Conservation (phyloP, 2,113 vertebrate genomes). For the Triplophysa dalaica region DNA sequence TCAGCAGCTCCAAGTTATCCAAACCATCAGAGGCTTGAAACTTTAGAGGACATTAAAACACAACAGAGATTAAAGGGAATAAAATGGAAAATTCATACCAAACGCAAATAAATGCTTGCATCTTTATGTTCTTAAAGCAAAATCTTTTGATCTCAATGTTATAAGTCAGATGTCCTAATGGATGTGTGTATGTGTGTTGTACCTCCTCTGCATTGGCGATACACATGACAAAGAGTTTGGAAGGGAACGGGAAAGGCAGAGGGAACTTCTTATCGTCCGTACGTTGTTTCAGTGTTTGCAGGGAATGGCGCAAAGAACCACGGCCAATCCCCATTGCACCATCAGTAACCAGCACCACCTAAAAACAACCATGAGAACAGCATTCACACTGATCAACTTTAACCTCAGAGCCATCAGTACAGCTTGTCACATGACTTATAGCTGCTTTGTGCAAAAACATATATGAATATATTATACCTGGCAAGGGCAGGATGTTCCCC, state of each 20-base stretch:
- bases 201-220: conserved; percentile 97
- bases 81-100: neutral
- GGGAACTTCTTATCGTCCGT: conserved; percentile 91
- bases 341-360: conserved; percentile 96
- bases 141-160: neutral
- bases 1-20: conserved; percentile 90
- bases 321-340: conserved; percentile 93
- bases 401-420: neutral
- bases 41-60: conserved; percentile 67
- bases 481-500: conserved; percentile 91
- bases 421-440: too few relatives aligned
- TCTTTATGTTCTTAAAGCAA: too few relatives aligned
- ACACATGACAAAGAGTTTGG: conserved; percentile 94
- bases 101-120: neutral
- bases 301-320: conserved; percentile 89
- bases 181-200: conserved; percentile 32
- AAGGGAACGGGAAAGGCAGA: conserved; percentile 91
- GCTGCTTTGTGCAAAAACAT: neutral
- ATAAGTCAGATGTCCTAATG: neutral
- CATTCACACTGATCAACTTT: neutral
- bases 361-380: conserved; percentile 43
- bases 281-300: conserved; percentile 84
- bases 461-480: conserved; percentile 77
- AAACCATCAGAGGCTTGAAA: conserved; percentile 90
- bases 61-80: neutral